Conservation (phyloP, 37 sponge, comb jelly and placozoan species). For the Hormiphora californensis region DNA sequence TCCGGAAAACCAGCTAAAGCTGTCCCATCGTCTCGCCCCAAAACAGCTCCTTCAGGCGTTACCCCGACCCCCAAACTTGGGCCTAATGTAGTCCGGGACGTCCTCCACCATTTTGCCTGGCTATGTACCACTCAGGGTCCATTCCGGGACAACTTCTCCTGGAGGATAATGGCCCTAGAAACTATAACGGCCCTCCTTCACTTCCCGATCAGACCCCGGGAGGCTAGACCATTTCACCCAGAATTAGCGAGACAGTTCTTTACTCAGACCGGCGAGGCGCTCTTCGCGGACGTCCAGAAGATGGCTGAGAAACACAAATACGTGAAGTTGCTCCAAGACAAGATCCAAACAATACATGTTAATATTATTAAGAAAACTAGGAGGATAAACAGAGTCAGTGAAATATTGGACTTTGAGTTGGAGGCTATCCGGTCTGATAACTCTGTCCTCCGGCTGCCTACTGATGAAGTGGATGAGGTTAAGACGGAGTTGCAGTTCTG, state of each 20-base stretch:
- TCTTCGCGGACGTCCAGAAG: constrained; percentile 1
- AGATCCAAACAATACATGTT: constrained; percentile 27
- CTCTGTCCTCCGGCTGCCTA: constrained; percentile 24
- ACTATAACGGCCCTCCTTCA: not conserved
- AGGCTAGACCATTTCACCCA: not conserved
- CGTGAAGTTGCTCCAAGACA: constrained; percentile 41
- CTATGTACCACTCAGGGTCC: constrained; percentile 25
- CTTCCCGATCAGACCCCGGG: not conserved
- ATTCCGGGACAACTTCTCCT: not conserved
- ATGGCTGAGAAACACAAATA: constrained; percentile 46
- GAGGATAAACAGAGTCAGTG: not conserved
- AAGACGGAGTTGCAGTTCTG: constrained; percentile 17
- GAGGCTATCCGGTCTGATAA: not conserved
- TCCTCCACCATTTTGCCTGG: not conserved
- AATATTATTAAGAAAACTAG: constrained; percentile 33
- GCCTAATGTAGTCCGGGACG: not conserved
- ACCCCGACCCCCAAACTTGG: not conserved
- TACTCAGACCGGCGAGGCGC: not conserved
- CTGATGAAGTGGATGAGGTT: constrained; percentile 19
- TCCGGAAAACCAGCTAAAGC: not conserved
- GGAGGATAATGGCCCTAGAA: constrained; percentile 21
- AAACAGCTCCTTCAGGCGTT: not conserved
- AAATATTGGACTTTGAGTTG: not conserved
- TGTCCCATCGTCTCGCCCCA: not conserved
- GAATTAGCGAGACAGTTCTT: constrained; percentile 30